These are phyloP conservation scores for Athene cunicularia DNA, from an alignment of 2,113 vertebrate genomes.

Conservation along the genomic window DNA sequence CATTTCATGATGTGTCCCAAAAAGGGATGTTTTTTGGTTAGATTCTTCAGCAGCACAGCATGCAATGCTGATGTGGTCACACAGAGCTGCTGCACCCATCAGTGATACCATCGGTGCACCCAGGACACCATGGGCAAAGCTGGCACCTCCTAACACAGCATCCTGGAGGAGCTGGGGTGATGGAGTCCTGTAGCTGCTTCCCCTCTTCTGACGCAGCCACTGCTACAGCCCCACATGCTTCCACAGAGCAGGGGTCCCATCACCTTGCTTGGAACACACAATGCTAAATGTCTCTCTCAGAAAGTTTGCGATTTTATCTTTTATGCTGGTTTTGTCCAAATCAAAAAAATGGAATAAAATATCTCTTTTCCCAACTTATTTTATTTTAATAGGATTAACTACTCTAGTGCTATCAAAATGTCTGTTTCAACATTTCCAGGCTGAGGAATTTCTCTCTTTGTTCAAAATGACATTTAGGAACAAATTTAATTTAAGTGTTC, in stretches of 20 bases:
- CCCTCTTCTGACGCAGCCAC: background rate
- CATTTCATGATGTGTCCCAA: background rate
- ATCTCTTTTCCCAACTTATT: background rate
- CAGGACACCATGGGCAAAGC: background rate
- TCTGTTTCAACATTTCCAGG: slow-evolving; percentile 31
- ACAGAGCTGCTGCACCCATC: background rate
- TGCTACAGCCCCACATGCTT: background rate
- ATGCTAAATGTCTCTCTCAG: background rate
- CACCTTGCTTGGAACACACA: background rate
- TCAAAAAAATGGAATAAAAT: background rate
- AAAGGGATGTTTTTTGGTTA: background rate
- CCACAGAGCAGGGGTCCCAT: background rate
- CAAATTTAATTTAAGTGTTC: slow-evolving; percentile 39
- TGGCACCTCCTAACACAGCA: background rate
- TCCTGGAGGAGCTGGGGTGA: background rate
- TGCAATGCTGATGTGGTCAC: background rate
- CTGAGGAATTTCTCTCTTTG: slow-evolving; percentile 50
- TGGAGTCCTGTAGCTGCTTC: background rate
- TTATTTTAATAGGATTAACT: slow-evolving; percentile 54
- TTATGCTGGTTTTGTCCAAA: background rate
- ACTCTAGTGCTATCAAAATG: slow-evolving; percentile 32
- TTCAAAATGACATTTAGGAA: slow-evolving; percentile 52
- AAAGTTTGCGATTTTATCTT: background rate
- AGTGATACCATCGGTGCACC: background rate
- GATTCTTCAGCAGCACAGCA: background rate